Base-by-base conservation (phyloP, 2,113 vertebrate genomes). In the Accipiter cooperii region DNA sequence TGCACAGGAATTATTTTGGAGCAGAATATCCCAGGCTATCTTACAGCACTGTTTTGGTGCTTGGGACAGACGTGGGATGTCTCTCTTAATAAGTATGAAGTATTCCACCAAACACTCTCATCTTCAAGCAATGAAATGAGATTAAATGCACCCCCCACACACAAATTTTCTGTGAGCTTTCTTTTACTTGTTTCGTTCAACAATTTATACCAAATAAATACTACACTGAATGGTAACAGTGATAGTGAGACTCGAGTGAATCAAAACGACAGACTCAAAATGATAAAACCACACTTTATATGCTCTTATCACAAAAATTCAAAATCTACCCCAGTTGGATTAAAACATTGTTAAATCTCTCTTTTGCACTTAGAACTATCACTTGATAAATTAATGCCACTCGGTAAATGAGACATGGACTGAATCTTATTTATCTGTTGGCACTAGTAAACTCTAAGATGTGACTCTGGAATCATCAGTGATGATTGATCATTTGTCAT, bases 21-120 rank as follows among this genome's bases (percentile, higher is more conserved):
- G 38, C 12, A 76, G 26, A 88, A 42, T 18, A 60, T 4, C 55
- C 38, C 57, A 44, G 33, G 17, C 55, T 54, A n/a, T 20, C 13
- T 64, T 65, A 31, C 18, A 47, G 38, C 26, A 61, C 9, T 55
- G 5, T n/a, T 84, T 51, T 38, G 17, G 10, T 33, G 14, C 33
- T 46, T 55, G 12, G n/a, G 13, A 20, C 3, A 2, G 9, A 13
- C 4, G 5, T 4, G 3, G 4, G 2, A 2, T 29, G 8, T 31
- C 6, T 80, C 26, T 54, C 54, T 60, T 54, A 36, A 68, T 54
- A 38, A n/a, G 26, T 28, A 55, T 5, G 16, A 69, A n/a, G 2
- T 36, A 15, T 55, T 52, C 79, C 4, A 7, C 9, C 14, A 86
- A 86, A 85, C 17, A 34, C 13, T 60, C 11, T 60, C 11, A 60